Percentiles rank a stretch among this genome's conserved stretches.
Evolutionary conservation across 2,888 invertebrate genomes (phyloP).

Genomic region (Tachina grossa): DNA sequence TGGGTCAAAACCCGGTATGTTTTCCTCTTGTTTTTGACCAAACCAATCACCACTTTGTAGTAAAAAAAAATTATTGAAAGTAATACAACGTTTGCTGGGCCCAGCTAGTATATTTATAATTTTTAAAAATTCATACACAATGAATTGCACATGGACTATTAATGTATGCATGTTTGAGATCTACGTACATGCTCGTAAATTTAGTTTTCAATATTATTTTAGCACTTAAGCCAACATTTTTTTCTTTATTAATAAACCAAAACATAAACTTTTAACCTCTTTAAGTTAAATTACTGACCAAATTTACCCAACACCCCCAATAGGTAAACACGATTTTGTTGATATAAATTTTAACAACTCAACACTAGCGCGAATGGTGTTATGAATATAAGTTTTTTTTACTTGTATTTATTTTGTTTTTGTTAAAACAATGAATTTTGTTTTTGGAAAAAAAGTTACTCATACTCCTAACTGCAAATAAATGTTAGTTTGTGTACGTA

Average conservation of each 20-base stretch:
- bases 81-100: no score
- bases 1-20: no score
- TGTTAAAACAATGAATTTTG: conserved; percentile 52
- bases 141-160: not conserved
- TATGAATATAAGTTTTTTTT: not conserved
- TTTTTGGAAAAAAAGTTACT: conserved; percentile 19
- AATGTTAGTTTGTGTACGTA: not conserved
- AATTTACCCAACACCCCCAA: conserved; percentile 67
- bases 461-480: not conserved
- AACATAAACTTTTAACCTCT: conserved; percentile 64
- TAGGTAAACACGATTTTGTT: conserved; percentile 65
- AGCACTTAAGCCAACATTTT: not conserved
- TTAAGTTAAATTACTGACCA: conserved; percentile 66
- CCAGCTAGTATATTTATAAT: no score
- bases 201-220: not conserved
- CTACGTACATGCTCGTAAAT: not conserved
- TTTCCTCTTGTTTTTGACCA: no score
- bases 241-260: conserved; percentile 19
- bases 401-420: not conserved
- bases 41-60: no score
- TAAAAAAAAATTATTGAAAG: no score
- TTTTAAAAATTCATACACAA: no score
- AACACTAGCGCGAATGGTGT: conserved; percentile 25
- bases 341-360: conserved; percentile 56
- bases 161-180: conserved; percentile 14